Conservation (phyloP, 2,113 vertebrate genomes). For the Ancistrus triradiatus region DNA sequence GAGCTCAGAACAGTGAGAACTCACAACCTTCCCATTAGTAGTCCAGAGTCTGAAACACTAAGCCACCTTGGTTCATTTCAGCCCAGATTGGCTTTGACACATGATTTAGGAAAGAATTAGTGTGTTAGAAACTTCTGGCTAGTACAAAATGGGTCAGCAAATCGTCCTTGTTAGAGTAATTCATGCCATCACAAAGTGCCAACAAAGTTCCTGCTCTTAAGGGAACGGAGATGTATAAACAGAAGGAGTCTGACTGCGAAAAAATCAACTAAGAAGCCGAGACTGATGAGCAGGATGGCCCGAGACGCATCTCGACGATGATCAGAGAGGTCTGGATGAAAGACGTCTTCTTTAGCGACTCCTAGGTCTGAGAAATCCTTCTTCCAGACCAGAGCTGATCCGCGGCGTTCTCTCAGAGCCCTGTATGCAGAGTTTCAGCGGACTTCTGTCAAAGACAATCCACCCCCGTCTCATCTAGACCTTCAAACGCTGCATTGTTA, state of each 20-base stretch:
- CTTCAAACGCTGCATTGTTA: slow-evolving; percentile 25
- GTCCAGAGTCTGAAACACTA: no score
- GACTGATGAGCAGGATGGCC: slow-evolving; percentile 21
- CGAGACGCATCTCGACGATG: slow-evolving; percentile 4
- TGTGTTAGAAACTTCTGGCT: no score
- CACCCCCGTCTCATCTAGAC: slow-evolving; percentile 30
- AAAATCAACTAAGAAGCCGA: slow-evolving; percentile 15
- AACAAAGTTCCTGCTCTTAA: no score
- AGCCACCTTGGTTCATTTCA: no score
- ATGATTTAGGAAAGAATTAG: no score
- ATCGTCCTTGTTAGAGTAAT: no score
- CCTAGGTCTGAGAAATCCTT: slow-evolving; percentile 14
- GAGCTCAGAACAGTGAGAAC: no score
- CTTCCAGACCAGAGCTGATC: background rate
- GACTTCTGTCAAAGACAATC: slow-evolving; percentile 56
- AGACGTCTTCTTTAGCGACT: slow-evolving; percentile 25
- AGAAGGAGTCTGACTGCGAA: background rate
- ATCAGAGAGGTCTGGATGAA: slow-evolving; percentile 40
- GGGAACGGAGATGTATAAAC: no score
- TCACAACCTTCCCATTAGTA: no score
- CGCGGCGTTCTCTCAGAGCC: slow-evolving; percentile 23
- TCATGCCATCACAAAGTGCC: no score
- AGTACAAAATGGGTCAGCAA: no score
- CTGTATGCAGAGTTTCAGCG: slow-evolving; percentile 61
- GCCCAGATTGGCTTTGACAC: no score